These are phyloP conservation scores for Ornithoptera alexandrae DNA, from an alignment of 2,888 invertebrate genomes.

Conservation along the genomic window DNA sequence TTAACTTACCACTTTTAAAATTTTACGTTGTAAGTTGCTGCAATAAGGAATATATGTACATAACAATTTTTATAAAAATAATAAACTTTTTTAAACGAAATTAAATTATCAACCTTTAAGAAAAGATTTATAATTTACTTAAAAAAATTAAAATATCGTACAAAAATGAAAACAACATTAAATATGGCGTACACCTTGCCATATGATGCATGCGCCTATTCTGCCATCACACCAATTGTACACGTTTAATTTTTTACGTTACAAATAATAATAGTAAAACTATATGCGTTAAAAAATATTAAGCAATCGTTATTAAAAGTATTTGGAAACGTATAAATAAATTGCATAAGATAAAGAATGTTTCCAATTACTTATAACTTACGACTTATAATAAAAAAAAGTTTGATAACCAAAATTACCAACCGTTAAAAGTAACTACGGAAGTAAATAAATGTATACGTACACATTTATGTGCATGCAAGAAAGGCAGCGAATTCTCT, in stretches of 20 bases:
- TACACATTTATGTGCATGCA: slow-evolving; percentile 1
- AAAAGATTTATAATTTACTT: neutral
- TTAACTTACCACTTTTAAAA: too few species aligned
- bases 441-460: slow-evolving; percentile 2
- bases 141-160: neutral
- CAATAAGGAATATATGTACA: too few species aligned
- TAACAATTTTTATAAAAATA: too few species aligned
- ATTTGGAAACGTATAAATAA: slow-evolving; percentile 3
- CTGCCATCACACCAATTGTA: neutral
- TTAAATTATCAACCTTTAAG: neutral
- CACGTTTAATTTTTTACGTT: neutral
- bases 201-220: neutral
- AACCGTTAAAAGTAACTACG: neutral
- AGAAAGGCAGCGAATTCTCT: slow-evolving; percentile 9
- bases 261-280: neutral
- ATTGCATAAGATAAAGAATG: neutral
- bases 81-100: too few species aligned
- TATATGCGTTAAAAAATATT: neutral
- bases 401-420: slow-evolving; percentile 17
- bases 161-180: neutral
- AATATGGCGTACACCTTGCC: neutral
- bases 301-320: neutral
- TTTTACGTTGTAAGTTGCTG: neutral
- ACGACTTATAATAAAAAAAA: slow-evolving; percentile 18
- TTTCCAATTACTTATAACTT: slow-evolving; percentile 6